Conservation (phyloP, 2,888 invertebrate species). For the Harpalus rubripes region DNA sequence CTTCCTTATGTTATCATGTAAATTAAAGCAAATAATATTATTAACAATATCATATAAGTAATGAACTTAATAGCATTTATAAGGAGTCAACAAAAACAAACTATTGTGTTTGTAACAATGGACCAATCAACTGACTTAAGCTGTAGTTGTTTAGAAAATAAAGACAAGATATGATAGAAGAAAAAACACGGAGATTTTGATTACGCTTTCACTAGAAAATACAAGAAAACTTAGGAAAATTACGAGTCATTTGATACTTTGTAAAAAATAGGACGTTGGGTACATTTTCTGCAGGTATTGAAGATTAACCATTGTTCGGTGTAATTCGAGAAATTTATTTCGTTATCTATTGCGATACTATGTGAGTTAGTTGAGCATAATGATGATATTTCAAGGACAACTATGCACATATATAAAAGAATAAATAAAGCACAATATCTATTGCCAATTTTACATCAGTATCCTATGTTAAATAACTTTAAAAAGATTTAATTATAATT, state of each 20-base stretch:
- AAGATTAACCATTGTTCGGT: background rate
- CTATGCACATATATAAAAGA: too few species aligned
- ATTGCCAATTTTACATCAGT: too few species aligned
- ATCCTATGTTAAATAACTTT: too few species aligned
- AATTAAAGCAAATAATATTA: constrained; percentile 50
- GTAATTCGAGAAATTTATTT: background rate
- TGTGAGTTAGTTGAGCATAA: too few species aligned
- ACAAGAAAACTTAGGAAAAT: constrained; percentile 19
- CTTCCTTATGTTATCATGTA: constrained; percentile 45
- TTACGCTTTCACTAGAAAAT: constrained; percentile 53
- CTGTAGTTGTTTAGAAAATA: constrained; percentile 46
- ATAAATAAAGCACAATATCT: too few species aligned
- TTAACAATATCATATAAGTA: constrained; percentile 41
- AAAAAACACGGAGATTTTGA: constrained; percentile 23
- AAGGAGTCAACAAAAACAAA: constrained; percentile 40
- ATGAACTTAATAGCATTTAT: constrained; percentile 22
- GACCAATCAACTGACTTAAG: constrained; percentile 41
- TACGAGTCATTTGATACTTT: background rate
- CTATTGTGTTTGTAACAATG: constrained; percentile 40
- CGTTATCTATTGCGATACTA: background rate
- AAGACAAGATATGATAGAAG: background rate
- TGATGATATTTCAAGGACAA: too few species aligned
- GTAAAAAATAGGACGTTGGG: background rate
- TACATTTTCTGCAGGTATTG: background rate
- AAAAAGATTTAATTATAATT: too few species aligned